Percentiles rank a stretch among this genome's conserved stretches.
phyloP scores from a whole-genome alignment of 2,113 vertebrate genomes.

The Myocastor coypus region DNA sequence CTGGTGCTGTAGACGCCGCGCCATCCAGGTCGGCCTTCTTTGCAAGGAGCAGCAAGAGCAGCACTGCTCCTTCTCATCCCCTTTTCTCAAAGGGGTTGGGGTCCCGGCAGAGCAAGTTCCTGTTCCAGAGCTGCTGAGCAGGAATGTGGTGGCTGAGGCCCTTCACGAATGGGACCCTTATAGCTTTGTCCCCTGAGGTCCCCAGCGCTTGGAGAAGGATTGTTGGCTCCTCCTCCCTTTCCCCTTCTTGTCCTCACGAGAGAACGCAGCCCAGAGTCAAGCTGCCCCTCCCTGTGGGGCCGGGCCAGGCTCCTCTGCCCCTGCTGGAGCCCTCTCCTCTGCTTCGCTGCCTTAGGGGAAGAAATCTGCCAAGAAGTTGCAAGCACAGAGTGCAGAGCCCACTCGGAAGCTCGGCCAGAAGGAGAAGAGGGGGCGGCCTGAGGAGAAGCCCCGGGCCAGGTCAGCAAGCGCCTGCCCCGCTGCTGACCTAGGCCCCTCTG shows the following conservation, averaged over 20 bases:
- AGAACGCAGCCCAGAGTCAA: too few species aligned
- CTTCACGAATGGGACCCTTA: not conserved
- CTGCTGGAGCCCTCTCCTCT: fast-evolving
- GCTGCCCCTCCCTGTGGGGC: not conserved
- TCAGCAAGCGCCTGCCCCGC: slow-evolving; percentile 74
- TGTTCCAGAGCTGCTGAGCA: not conserved
- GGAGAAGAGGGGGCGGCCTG: slow-evolving; percentile 92
- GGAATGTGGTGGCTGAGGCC: fast-evolving
- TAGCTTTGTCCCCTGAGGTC: not conserved
- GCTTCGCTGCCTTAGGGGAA: slow-evolving; percentile 86
- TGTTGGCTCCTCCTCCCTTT: fast-evolving
- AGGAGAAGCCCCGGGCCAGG: slow-evolving; percentile 92
- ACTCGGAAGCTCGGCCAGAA: slow-evolving; percentile 91
- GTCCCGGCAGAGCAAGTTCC: not conserved
- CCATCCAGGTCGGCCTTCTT: not conserved
- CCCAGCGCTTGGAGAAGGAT: not conserved
- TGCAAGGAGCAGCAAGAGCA: too few species aligned
- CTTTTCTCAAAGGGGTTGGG: not conserved
- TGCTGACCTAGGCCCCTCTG: not conserved
- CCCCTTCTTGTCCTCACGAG: not conserved
- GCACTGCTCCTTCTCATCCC: fast-evolving
- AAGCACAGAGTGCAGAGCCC: slow-evolving; percentile 84
- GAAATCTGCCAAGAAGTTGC: slow-evolving; percentile 89
- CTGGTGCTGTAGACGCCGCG: fast-evolving
- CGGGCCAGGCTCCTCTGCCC: fast-evolving